Percentiles rank a stretch among this genome's conserved stretches.
Conservation (phyloP, 2,113 vertebrate species). For the Sinocyclocheilus rhinocerous region DNA sequence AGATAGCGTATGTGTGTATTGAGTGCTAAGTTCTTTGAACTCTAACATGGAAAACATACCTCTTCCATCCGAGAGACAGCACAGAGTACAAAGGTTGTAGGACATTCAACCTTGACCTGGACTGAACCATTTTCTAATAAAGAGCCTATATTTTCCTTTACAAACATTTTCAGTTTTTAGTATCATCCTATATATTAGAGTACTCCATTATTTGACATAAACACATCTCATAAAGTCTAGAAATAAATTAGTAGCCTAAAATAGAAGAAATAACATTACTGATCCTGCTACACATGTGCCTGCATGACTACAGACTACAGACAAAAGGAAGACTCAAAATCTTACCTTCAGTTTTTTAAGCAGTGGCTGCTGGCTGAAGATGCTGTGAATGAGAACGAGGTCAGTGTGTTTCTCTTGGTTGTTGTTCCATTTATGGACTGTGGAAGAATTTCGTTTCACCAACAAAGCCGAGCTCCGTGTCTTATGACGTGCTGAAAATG, state of each 20-base stretch:
- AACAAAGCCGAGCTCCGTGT: neutral
- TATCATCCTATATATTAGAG: neutral
- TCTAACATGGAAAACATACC: neutral
- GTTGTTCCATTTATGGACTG: neutral
- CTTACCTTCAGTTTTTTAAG: neutral
- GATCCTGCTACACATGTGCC: too few species aligned
- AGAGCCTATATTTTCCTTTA: neutral
- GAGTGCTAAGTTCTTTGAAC: neutral
- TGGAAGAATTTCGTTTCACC: neutral
- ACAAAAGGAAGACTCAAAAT: neutral
- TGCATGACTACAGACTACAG: too few species aligned
- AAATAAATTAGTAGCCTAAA: neutral
- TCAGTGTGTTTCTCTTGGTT: neutral
- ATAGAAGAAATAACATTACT: neutral
- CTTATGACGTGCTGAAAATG: neutral
- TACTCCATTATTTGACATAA: neutral
- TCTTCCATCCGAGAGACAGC: neutral
- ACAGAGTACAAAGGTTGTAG: constrained; percentile 9
- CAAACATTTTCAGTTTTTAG: neutral
- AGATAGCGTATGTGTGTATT: neutral
- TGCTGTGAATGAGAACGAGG: neutral
- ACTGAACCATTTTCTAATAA: neutral
- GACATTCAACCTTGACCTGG: neutral
- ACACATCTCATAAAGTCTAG: neutral
- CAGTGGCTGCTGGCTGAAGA: neutral